Conservation (phyloP, 2,888 invertebrate genomes). For the Synergus laeviventris region DNA sequence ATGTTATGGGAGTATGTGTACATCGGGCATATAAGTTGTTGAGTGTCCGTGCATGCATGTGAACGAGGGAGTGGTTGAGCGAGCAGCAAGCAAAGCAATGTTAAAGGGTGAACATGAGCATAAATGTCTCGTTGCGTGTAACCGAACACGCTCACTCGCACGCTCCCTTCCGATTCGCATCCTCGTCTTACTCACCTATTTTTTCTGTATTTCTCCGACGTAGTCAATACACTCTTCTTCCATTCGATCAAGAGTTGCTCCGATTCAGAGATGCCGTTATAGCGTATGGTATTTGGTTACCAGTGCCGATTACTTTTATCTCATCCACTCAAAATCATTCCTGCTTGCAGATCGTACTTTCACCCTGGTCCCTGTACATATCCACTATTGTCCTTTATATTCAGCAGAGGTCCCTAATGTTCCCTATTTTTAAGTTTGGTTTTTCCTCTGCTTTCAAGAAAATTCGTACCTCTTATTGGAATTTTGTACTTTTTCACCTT, state of each 20-base stretch:
- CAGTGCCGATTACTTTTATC: slow-evolving; percentile 31
- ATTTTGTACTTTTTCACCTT: no score
- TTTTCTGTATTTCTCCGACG: slow-evolving; percentile 19
- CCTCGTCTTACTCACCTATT: slow-evolving; percentile 31
- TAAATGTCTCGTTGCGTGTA: slow-evolving; percentile 60
- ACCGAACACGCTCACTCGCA: slow-evolving; percentile 54
- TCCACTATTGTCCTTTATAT: no score
- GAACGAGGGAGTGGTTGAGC: slow-evolving; percentile 36
- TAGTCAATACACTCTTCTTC: slow-evolving; percentile 21
- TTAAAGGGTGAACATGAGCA: slow-evolving; percentile 54
- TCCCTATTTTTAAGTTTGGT: no score
- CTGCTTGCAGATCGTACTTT: slow-evolving; percentile 34
- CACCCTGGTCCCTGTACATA: no score
- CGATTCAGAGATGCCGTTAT: slow-evolving; percentile 19
- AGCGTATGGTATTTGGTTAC: slow-evolving; percentile 28
- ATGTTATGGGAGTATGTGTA: neutral
- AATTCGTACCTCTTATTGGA: no score
- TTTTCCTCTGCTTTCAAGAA: no score
- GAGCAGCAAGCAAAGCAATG: slow-evolving; percentile 35
- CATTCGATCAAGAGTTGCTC: slow-evolving; percentile 28
- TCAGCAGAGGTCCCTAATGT: no score
- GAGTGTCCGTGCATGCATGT: slow-evolving; percentile 22
- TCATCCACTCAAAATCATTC: slow-evolving; percentile 27
- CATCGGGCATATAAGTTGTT: neutral
- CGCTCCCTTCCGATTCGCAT: slow-evolving; percentile 34